Conservation (phyloP, 2,888 invertebrate species). For the Ormyrus nitidulus region DNA sequence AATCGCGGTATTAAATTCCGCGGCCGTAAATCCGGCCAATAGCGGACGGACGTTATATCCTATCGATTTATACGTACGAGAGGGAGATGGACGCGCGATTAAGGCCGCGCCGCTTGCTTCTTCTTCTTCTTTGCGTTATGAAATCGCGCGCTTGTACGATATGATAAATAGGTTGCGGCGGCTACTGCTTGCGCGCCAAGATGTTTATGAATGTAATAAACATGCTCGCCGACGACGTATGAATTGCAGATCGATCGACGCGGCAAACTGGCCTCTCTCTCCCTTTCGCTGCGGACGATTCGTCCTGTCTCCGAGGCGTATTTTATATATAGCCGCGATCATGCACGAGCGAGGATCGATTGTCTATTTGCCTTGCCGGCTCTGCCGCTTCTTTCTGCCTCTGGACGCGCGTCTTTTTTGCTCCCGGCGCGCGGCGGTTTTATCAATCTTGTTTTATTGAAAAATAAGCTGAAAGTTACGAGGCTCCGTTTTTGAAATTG, state of each 20-base stretch:
- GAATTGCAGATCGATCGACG: constrained; percentile 65
- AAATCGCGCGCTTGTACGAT: constrained; percentile 61
- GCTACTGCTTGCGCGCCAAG: constrained; percentile 2
- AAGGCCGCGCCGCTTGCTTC: neutral
- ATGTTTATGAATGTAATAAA: constrained; percentile 68
- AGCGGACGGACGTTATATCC: neutral
- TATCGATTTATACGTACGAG: constrained; percentile 20
- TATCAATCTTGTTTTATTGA: constrained; percentile 45
- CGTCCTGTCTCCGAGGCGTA: constrained; percentile 10
- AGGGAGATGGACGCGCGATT: constrained; percentile 1
- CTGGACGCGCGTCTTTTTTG: constrained; percentile 4
- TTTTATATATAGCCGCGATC: constrained; percentile 18
- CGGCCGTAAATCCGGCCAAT: neutral
- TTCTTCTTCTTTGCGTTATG: constrained; percentile 57
- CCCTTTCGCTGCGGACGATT: constrained; percentile 3
- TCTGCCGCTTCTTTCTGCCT: constrained; percentile 6
- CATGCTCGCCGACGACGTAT: constrained; percentile 62
- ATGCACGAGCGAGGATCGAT: constrained; percentile 40
- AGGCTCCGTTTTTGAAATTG: constrained; percentile 27
- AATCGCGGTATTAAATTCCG: neutral
- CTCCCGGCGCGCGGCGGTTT: neutral
- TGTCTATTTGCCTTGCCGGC: constrained; percentile 30
- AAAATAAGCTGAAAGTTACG: constrained; percentile 46
- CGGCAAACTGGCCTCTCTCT: neutral
- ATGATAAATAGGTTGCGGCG: constrained; percentile 64